Conservation (phyloP, 1,140 invertebrate genomes). For the Trichonephila clavata region DNA sequence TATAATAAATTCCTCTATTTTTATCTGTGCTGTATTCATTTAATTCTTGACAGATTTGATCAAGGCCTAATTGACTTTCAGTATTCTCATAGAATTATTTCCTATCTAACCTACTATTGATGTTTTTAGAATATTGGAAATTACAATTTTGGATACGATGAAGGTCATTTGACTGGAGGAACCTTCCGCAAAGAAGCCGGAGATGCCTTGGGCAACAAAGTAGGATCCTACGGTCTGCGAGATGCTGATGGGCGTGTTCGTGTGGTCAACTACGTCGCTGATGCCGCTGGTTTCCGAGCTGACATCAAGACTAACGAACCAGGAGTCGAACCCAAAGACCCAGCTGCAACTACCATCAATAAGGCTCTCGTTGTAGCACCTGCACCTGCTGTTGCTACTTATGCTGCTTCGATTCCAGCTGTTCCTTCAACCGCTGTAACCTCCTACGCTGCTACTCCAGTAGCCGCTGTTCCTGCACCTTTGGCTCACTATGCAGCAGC, state of each 20-base stretch:
- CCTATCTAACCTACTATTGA: background rate
- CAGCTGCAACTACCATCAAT: slow-evolving; percentile 78
- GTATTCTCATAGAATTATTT: too few species aligned
- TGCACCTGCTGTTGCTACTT: background rate
- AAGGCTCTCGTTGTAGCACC: slow-evolving; percentile 67
- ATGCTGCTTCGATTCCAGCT: slow-evolving; percentile 11
- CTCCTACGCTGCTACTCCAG: background rate
- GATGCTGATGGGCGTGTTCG: slow-evolving; percentile 79
- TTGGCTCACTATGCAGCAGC: slow-evolving; percentile 9
- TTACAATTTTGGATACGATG: slow-evolving; percentile 79
- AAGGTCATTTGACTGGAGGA: slow-evolving; percentile 78
- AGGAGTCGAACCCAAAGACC: slow-evolving; percentile 78
- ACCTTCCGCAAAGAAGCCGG: slow-evolving; percentile 79
- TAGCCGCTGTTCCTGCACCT: background rate
- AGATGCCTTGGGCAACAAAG: slow-evolving; percentile 77
- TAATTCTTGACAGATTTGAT: too few species aligned
- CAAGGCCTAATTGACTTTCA: background rate
- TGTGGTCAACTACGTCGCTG: slow-evolving; percentile 79
- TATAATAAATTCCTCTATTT: too few species aligned
- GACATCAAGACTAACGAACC: slow-evolving; percentile 79
- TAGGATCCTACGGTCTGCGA: slow-evolving; percentile 79
- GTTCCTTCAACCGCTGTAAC: slow-evolving; percentile 60
- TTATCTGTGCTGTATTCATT: too few species aligned
- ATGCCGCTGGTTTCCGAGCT: slow-evolving; percentile 77
- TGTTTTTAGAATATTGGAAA: slow-evolving; percentile 68